Percentiles rank a stretch among this genome's conserved stretches.
Evolutionary conservation across 2,113 vertebrate species (phyloP).

Genomic region (Rhea americana): DNA sequence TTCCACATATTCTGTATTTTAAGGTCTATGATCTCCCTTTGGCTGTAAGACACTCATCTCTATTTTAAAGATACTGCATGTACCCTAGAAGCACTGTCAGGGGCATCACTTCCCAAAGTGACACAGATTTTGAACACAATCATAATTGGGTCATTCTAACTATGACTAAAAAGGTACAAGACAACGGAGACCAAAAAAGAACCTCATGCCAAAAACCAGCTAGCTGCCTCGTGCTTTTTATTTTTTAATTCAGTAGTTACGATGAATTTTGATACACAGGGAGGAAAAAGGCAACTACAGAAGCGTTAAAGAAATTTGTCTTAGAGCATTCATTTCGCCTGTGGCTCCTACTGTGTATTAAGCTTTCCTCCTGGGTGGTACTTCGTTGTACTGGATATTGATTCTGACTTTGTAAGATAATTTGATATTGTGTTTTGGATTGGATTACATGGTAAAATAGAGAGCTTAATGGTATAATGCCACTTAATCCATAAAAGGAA

Average conservation of each 20-base stretch:
- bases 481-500: conserved; percentile 10
- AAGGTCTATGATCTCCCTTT: not conserved
- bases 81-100: not conserved
- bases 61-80: not conserved
- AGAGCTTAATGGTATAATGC: not conserved
- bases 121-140: not conserved
- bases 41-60: not conserved
- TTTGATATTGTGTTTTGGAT: not conserved
- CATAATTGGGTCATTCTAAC: not conserved
- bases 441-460: not conserved
- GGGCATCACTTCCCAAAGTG: not conserved
- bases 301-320: not conserved
- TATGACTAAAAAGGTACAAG: not conserved
- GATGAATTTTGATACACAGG: not conserved
- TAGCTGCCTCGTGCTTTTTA: not conserved
- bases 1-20: not conserved
- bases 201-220: not conserved
- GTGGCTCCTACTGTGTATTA: not conserved
- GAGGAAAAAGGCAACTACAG: not conserved
- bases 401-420: not conserved
- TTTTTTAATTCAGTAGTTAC: not conserved
- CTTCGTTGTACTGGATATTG: not conserved
- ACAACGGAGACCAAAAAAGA: not conserved
- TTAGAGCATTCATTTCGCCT: not conserved
- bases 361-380: not conserved